Conservation (phyloP, 2,888 invertebrate species). For the Timema podura region DNA sequence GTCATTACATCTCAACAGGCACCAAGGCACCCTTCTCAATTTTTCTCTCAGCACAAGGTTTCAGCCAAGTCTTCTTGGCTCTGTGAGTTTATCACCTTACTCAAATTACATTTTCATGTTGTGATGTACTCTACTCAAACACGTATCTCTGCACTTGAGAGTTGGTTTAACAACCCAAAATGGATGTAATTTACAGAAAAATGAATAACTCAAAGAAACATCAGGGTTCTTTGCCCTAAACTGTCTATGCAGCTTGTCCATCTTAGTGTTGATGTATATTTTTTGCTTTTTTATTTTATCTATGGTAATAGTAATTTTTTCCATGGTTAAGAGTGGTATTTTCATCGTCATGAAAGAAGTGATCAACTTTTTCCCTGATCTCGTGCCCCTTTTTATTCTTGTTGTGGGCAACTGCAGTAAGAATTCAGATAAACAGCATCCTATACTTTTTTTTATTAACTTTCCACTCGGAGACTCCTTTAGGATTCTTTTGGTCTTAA, state of each 20-base stretch:
- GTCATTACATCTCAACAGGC: neutral
- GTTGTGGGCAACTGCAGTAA: neutral
- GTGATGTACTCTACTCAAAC: conserved; percentile 5
- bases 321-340: neutral
- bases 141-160: neutral
- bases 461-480: neutral
- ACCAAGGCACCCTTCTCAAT: neutral
- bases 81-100: conserved; percentile 1
- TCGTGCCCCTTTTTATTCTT: neutral
- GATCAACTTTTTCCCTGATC: neutral
- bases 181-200: neutral
- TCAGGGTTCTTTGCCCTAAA: neutral
- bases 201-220: neutral
- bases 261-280: neutral
- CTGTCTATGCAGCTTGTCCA: neutral
- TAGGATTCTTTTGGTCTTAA: too few species aligned
- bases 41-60: neutral
- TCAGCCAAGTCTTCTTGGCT: neutral
- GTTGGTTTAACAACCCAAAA: neutral
- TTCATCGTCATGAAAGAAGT: neutral
- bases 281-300: conserved; percentile 5
- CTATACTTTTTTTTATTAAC: neutral
- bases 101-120: neutral
- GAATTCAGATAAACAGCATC: neutral
- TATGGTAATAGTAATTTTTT: neutral